phyloP scores from a whole-genome alignment of 2,888 invertebrate genomes.

The Scotopteryx bipunctaria region DNA sequence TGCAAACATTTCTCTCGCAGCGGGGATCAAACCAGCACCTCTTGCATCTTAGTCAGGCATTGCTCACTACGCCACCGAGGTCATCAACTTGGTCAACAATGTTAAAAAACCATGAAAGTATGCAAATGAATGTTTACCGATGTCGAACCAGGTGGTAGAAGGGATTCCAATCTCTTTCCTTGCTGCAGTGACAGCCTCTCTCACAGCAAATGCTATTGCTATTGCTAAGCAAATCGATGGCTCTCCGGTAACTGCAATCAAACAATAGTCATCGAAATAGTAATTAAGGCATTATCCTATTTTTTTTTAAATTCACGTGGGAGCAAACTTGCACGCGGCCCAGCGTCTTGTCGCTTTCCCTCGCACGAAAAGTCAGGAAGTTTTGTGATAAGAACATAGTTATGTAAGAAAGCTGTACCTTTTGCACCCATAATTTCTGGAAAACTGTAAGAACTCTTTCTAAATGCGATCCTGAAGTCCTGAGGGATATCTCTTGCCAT shows the following conservation, averaged over 20 bases:
- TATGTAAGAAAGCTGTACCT: too few species aligned
- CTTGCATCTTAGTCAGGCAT: too few species aligned
- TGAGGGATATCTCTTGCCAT: slow-evolving; percentile 89
- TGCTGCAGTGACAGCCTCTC: slow-evolving; percentile 85
- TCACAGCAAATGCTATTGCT: slow-evolving; percentile 82
- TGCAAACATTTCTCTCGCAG: too few species aligned
- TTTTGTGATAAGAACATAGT: too few species aligned
- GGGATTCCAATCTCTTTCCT: slow-evolving; percentile 82
- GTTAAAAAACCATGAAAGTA: too few species aligned
- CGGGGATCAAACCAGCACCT: too few species aligned
- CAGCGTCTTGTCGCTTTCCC: too few species aligned
- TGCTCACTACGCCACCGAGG: too few species aligned
- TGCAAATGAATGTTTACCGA: slow-evolving; percentile 74
- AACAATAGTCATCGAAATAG: neutral
- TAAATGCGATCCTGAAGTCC: slow-evolving; percentile 87
- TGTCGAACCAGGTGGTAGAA: slow-evolving; percentile 78
- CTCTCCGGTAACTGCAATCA: slow-evolving; percentile 71
- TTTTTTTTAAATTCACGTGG: neutral
- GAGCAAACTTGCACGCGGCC: too few species aligned
- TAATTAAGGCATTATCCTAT: neutral
- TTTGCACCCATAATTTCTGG: slow-evolving; percentile 86
- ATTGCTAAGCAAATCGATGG: slow-evolving; percentile 75
- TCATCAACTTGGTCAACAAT: too few species aligned
- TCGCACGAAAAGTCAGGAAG: too few species aligned
- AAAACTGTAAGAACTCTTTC: slow-evolving; percentile 84